A percentile compares a stretch with the other conserved stretches of the same genome.
These are phyloP conservation scores for Hydriomena furcata DNA, from an alignment of 2,888 invertebrate genomes.

Conservation along the genomic window DNA sequence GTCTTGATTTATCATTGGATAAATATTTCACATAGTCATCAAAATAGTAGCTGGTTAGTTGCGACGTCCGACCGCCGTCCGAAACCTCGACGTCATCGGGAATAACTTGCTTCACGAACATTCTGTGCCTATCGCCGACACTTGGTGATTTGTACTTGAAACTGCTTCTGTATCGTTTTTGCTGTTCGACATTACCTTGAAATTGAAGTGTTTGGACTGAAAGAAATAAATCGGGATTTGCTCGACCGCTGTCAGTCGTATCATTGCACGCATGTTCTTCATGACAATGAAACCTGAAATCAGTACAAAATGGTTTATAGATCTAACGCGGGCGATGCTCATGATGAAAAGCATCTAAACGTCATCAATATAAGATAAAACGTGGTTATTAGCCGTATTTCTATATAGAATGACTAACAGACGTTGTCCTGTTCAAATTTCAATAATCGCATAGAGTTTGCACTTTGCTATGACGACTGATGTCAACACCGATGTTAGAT, in stretches of 20 bases:
- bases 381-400: too few species aligned
- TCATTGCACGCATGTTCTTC: constrained; percentile 33
- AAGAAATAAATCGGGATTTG: constrained; percentile 54
- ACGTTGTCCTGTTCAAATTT: too few species aligned
- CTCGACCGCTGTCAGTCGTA: constrained; percentile 34
- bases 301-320: too few species aligned
- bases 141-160: constrained; percentile 67
- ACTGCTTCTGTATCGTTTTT: constrained; percentile 58
- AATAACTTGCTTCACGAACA: constrained; percentile 71
- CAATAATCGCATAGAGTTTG: too few species aligned
- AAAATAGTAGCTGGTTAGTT: constrained; percentile 62
- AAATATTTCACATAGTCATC: constrained; percentile 72
- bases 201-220: constrained; percentile 74
- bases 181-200: constrained; percentile 56
- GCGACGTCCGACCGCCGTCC: constrained; percentile 58
- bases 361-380: too few species aligned
- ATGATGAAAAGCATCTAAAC: too few species aligned
- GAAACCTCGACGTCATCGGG: constrained; percentile 46
- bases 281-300: constrained; percentile 58
- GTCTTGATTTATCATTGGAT: constrained; percentile 59
- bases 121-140: constrained; percentile 60
- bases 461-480: too few species aligned
- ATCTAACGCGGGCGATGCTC: too few species aligned
- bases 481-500: too few species aligned
- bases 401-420: too few species aligned